Percentiles rank a stretch among this genome's conserved stretches.
These are phyloP conservation scores for Nyctereutes procyonoides DNA, from an alignment of 2,113 vertebrate genomes.

Conservation along the genomic window DNA sequence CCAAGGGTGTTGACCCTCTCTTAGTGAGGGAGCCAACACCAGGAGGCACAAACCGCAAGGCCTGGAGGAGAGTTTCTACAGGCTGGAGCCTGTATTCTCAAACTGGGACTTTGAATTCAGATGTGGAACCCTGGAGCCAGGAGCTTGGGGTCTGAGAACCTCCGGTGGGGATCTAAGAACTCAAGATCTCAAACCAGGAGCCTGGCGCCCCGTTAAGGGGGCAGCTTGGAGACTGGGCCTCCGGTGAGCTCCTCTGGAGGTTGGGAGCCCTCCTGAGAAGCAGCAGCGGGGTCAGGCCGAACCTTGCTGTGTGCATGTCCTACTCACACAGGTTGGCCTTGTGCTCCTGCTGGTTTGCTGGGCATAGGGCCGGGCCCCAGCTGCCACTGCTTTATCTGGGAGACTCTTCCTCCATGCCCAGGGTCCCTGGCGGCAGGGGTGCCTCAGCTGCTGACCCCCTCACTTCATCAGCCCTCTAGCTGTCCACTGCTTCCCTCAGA, in stretches of 20 bases:
- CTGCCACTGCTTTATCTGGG: not conserved
- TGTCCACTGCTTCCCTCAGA: not conserved
- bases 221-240: not conserved
- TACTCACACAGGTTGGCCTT: not conserved
- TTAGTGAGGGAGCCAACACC: slow-evolving; percentile 72
- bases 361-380: not conserved
- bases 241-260: not conserved
- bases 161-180: not conserved
- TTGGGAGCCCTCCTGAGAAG: not conserved
- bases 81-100: not conserved
- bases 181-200: not conserved
- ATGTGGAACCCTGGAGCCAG: not conserved
- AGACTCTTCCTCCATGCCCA: not conserved
- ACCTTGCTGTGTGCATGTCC: not conserved
- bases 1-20: slow-evolving; percentile 80
- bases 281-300: not conserved
- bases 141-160: slow-evolving; percentile 5
- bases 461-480: not conserved
- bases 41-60: slow-evolving; percentile 68
- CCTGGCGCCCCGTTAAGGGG: not conserved
- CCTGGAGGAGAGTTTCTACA: slow-evolving; percentile 52
- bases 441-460: not conserved
- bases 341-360: not conserved
- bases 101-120: not conserved
- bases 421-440: not conserved